Conservation (phyloP, 2,797 vertebrate genomes). For the Poliocrania exsul region DNA sequence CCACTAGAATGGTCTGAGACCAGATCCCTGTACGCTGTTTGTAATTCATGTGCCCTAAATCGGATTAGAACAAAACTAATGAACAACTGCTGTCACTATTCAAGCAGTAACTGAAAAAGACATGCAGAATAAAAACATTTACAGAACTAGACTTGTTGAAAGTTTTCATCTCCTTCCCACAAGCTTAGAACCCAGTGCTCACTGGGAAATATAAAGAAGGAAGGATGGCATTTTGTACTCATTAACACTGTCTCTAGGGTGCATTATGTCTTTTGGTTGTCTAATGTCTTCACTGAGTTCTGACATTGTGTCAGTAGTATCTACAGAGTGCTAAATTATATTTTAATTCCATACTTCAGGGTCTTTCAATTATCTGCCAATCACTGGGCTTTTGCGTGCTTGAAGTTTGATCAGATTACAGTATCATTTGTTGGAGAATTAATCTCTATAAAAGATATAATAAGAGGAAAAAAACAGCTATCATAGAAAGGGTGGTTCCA, state of each 20-base stretch:
- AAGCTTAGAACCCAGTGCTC: neutral
- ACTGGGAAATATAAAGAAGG: neutral
- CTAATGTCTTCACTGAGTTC: neutral
- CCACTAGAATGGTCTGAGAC: neutral
- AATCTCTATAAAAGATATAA: neutral
- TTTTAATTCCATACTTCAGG: neutral
- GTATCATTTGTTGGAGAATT: neutral
- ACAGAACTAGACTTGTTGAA: neutral
- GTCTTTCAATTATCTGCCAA: neutral
- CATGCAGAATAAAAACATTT: neutral
- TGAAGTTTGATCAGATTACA: neutral
- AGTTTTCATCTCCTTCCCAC: neutral
- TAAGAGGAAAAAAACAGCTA: neutral
- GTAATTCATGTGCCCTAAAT: neutral
- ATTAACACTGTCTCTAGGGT: neutral
- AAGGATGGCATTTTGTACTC: neutral
- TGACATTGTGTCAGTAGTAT: neutral
- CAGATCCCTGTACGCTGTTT: neutral
- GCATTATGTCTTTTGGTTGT: neutral
- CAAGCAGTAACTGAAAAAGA: neutral
- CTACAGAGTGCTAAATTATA: neutral
- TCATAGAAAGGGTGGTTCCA: neutral
- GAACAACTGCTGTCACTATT: neutral
- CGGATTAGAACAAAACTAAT: neutral
- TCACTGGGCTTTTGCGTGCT: neutral